A percentile compares a stretch with the other conserved stretches of the same genome.
phyloP scores from a whole-genome alignment of 1,140 invertebrate genomes.

The Wiebesia pumilae region DNA sequence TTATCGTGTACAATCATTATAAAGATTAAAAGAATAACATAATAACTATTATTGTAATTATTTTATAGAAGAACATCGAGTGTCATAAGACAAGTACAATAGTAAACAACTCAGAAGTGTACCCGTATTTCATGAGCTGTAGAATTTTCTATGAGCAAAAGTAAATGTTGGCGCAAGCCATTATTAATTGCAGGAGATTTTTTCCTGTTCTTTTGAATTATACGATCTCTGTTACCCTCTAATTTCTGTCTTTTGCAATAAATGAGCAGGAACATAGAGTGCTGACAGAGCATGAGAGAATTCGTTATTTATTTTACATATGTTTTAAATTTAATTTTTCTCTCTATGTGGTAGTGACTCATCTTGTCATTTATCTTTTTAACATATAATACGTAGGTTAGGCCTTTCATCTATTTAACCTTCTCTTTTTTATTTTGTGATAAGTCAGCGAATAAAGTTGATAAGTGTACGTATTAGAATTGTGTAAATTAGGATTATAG shows the following conservation, averaged over 20 bases:
- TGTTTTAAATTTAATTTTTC: not conserved
- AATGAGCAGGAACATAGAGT: not conserved
- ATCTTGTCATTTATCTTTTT: slow-evolving; percentile 20
- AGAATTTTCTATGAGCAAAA: slow-evolving; percentile 9
- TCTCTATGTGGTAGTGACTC: not conserved
- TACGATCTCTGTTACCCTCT: not conserved
- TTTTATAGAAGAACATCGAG: not conserved
- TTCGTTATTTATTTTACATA: not conserved
- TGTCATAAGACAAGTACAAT: not conserved
- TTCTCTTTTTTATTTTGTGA: not conserved
- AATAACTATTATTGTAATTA: not conserved
- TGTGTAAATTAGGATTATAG: not conserved
- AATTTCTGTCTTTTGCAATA: not conserved
- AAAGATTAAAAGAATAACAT: too few species aligned
- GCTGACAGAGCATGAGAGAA: not conserved
- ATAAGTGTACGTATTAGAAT: not conserved
- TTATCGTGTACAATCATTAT: too few species aligned
- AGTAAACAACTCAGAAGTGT: not conserved
- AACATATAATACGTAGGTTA: slow-evolving; percentile 28
- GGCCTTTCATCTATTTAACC: too few species aligned
- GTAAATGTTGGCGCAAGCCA: slow-evolving; percentile 9
- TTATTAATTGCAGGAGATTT: not conserved
- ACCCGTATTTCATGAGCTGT: not conserved
- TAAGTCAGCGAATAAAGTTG: slow-evolving; percentile 33
- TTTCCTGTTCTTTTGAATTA: not conserved